Evolutionary conservation across 2,888 invertebrate species (phyloP), one percentile per base, ranked within the genome.

Genomic region (Heteromyza rotundicornis): DNA sequence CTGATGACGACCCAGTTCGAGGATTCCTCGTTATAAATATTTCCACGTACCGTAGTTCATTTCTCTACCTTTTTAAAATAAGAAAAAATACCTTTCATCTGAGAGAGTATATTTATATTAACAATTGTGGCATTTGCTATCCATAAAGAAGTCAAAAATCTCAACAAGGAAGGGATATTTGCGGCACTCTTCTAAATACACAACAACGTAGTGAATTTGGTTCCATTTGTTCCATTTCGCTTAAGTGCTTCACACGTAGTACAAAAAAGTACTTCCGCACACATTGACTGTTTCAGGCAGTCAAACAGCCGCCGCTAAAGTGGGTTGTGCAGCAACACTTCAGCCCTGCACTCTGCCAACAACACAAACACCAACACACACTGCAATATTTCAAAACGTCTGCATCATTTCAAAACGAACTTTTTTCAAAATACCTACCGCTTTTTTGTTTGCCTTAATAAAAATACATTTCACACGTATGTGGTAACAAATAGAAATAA

Each of bases 381-480:
- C 5, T n/a, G 16, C 3, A 40, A 40, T 10, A 40, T n/a, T n/a
- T 7, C 7, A 27, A 27, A 10, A 7, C 27, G 27, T 40, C 14
- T 40, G 40, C 40, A 40, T n/a, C 40, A 40, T n/a, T 40, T 40
- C 40, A 40, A 40, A 40, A 14, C n/a, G n/a, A 27, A 40, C 40
- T 40, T 40, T 40, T 10, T 40, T 40, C 14, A n/a, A n/a, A n/a
- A n/a, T n/a, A n/a, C n/a, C n/a, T n/a, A n/a, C n/a, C n/a, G 40
- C n/a, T 40, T 40, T 16, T 40, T 40, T 16, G 23, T 64, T 27
- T 27, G 44, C 3, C n/a, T 57, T 74, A 76, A 75, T 76, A 74
- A 74, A 74, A 74, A 74, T 74, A 74, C 76, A 74, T 73, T 71
- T 71, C 71, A 70, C 73, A 76, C 74, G 71, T 74, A n/a, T n/a